Conservation (phyloP, 2,888 invertebrate species). For the Caenorhabditis macrosperma region DNA sequence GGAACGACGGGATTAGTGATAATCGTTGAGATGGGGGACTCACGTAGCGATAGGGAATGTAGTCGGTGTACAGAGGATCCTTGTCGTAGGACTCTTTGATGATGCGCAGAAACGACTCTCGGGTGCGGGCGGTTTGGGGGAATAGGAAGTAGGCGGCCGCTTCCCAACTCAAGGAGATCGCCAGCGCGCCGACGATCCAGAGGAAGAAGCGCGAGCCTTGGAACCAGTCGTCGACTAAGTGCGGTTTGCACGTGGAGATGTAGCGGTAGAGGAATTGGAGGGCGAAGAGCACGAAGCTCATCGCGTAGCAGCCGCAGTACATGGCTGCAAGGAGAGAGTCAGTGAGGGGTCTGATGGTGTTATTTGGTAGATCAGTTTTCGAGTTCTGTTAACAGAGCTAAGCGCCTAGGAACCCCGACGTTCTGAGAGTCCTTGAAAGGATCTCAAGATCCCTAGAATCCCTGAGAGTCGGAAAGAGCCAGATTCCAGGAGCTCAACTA, state of each 20-base stretch:
- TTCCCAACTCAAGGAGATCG: conserved; percentile 16
- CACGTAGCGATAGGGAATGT: conserved; percentile 27
- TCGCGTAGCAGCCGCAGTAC: conserved; percentile 43
- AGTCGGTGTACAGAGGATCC: neutral
- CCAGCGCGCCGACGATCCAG: conserved; percentile 17
- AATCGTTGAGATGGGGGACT: neutral
- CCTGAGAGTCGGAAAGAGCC: too few species aligned
- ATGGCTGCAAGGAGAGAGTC: conserved; percentile 22
- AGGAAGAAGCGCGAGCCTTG: neutral
- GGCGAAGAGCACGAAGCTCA: conserved; percentile 39
- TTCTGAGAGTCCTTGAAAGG: too few species aligned
- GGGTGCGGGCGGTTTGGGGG: conserved; percentile 7
- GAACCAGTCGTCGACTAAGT: neutral
- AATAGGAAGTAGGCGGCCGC: conserved; percentile 17
- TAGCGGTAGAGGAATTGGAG: conserved; percentile 42
- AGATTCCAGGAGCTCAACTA: too few species aligned
- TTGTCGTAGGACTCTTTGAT: conserved; percentile 8
- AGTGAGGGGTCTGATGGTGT: too few species aligned
- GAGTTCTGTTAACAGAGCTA: too few species aligned
- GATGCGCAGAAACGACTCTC: conserved; percentile 8
- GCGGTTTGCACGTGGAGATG: conserved; percentile 30
- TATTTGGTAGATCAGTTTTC: too few species aligned
- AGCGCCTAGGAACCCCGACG: too few species aligned
- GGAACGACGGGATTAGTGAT: neutral
- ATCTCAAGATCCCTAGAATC: too few species aligned